A percentile compares a stretch with the other conserved stretches of the same genome.
These are phyloP conservation scores for Nephila pilipes DNA, from an alignment of 1,140 invertebrate species.

Conservation along the genomic window DNA sequence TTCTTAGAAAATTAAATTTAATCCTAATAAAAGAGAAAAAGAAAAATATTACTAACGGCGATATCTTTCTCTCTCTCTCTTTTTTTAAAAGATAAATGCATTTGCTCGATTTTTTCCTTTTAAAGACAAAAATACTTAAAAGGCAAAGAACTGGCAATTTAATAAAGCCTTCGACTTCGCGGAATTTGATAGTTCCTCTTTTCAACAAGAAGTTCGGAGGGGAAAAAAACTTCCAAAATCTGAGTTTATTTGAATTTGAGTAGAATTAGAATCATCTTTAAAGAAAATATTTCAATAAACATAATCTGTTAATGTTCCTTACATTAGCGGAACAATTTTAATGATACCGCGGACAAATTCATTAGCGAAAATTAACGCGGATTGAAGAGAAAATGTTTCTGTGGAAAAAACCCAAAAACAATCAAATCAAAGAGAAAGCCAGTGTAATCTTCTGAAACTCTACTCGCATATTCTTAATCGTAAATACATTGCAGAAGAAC, in stretches of 20 bases:
- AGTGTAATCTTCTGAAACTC: slow-evolving; percentile 66
- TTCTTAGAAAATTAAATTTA: slow-evolving; percentile 16
- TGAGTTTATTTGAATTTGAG: slow-evolving; percentile 75
- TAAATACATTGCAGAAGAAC: slow-evolving; percentile 51
- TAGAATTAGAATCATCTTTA: slow-evolving; percentile 69
- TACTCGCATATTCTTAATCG: slow-evolving; percentile 59
- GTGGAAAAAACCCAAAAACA: slow-evolving; percentile 50
- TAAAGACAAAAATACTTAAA: neutral
- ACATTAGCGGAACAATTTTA: slow-evolving; percentile 75
- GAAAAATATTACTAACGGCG: neutral
- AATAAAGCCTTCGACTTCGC: neutral
- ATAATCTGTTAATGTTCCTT: slow-evolving; percentile 76
- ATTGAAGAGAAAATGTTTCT: slow-evolving; percentile 32
- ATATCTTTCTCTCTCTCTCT: too few relatives aligned
- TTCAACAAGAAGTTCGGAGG: neutral
- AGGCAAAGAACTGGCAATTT: slow-evolving; percentile 62
- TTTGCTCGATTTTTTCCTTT: neutral
- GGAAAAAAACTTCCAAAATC: slow-evolving; percentile 57
- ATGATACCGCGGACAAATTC: slow-evolving; percentile 75
- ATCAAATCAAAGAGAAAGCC: slow-evolving; percentile 73
- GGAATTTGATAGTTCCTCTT: slow-evolving; percentile 36
- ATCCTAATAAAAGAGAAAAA: neutral
- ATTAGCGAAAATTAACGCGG: slow-evolving; percentile 74
- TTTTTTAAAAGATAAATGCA: slow-evolving; percentile 26
- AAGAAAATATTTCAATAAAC: slow-evolving; percentile 77